Base-by-base conservation (phyloP, 1,140 invertebrate genomes). In the Musca domestica region DNA sequence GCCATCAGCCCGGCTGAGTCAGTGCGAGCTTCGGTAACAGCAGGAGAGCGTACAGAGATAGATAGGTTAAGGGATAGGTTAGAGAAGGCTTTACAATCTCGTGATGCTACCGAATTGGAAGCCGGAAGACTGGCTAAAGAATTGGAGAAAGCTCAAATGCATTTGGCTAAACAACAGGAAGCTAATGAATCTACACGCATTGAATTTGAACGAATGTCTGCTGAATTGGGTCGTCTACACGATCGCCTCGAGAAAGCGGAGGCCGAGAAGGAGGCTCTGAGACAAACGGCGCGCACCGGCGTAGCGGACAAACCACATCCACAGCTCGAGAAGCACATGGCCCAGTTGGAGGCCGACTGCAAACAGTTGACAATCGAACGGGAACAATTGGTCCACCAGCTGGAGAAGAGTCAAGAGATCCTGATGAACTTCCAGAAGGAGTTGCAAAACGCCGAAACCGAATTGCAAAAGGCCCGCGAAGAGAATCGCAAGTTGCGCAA, bases 321-420 rank as follows among this genome's bases (percentile, higher is more conserved):
- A 64, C 91, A 92, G 63, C 87, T 92, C 66, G 92, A 94, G 79
- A 93, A 93, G 77, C 88, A 92, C 72, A 88, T 92, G 67, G 88
- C 91, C 58, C 94, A 94, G 78, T 84, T 94, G 69, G 93, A 95
- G 77, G 86, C 86, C 1, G 93, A 95, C 70, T 88, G 91, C 69
- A 94, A 93, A 74, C 92, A 95, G 78, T 74, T 95, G 73, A 90
- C 91, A 41, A 87, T 91, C 47, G 93, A 95, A 81, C 83, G 93
- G 14, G 93, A 95, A 78, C 93, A 95, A 80, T 81, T 95, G 66
- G 92, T 95, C 0, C 88, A 91, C 61, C 94, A 95, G 79, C 77
- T 96, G 74, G 93, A 96, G 80, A 95, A 96, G 81, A 94, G 92
- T 6, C 93, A 95, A 80, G 93, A 95, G 74, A 95, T 96, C 87